Percentiles rank a stretch among this genome's conserved stretches.
Conservation (phyloP, 2,888 invertebrate species). For the Strigamia transsilvanica region DNA sequence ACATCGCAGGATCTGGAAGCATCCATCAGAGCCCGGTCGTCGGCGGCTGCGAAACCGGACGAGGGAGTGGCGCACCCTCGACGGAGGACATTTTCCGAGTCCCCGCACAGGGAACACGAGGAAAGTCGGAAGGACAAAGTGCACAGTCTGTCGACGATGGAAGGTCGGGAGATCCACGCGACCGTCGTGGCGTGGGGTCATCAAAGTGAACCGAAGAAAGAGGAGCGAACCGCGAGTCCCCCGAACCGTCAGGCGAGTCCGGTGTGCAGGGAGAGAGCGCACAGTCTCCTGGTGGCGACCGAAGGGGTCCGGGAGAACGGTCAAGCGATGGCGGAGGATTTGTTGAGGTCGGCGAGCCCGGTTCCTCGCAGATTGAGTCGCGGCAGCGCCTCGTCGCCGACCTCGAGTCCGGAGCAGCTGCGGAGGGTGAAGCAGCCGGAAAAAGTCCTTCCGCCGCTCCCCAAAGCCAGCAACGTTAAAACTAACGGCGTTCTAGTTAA, state of each 20-base stretch:
- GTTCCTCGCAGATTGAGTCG: background rate
- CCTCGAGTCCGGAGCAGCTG: background rate
- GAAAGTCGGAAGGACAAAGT: background rate
- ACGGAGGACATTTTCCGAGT: constrained; percentile 50
- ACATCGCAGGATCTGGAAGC: background rate
- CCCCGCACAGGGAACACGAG: constrained; percentile 44
- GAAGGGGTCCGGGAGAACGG: background rate
- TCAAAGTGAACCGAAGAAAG: background rate
- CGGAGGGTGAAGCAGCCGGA: background rate
- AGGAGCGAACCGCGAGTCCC: constrained; percentile 8
- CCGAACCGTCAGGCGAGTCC: background rate
- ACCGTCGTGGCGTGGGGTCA: constrained; percentile 5
- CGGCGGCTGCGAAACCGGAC: background rate
- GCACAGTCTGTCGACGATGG: constrained; percentile 16
- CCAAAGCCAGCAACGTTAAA: background rate
- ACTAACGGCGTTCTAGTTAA: background rate
- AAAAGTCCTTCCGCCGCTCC: background rate
- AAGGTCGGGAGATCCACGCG: constrained; percentile 21
- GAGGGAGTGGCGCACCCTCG: background rate
- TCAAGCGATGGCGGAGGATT: background rate
- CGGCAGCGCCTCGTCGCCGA: background rate
- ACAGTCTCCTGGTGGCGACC: background rate
- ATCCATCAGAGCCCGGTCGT: background rate
- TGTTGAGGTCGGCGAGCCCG: constrained; percentile 15
- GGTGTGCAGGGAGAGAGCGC: background rate